Evolutionary conservation across 2,113 vertebrate species (phyloP).

Genomic region (Turnix velox): DNA sequence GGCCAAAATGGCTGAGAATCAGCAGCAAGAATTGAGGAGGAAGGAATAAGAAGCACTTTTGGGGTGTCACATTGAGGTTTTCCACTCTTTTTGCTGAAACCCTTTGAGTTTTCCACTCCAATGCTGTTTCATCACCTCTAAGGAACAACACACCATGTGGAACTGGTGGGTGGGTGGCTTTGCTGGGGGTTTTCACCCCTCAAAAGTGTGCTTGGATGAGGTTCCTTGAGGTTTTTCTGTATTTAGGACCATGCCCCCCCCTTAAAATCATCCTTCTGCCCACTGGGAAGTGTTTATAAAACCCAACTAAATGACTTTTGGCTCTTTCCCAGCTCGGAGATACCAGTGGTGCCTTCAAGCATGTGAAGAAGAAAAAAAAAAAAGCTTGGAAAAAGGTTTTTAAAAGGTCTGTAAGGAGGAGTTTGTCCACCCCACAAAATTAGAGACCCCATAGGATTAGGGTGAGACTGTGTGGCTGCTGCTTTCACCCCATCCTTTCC

Average conservation of each 20-base stretch:
- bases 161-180: fast-evolving
- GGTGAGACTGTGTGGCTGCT: fast-evolving
- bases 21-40: background rate
- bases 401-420: fast-evolving
- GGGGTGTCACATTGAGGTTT: fast-evolving
- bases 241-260: fast-evolving
- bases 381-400: background rate
- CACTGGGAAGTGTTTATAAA: fast-evolving
- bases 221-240: background rate
- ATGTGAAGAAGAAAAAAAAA: fast-evolving
- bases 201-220: fast-evolving
- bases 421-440: background rate
- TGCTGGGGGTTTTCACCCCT: background rate
- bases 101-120: fast-evolving
- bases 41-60: fast-evolving
- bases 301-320: background rate
- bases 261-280: background rate
- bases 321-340: background rate
- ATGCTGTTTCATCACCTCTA: fast-evolving
- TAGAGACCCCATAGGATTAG: background rate
- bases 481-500: background rate
- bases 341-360: fast-evolving
- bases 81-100: fast-evolving
- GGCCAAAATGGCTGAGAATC: background rate
- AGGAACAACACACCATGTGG: fast-evolving